Percentiles rank a stretch among this genome's conserved stretches.
phyloP scores from a whole-genome alignment of 2,797 vertebrate species.

The Eulemur mongoz region DNA sequence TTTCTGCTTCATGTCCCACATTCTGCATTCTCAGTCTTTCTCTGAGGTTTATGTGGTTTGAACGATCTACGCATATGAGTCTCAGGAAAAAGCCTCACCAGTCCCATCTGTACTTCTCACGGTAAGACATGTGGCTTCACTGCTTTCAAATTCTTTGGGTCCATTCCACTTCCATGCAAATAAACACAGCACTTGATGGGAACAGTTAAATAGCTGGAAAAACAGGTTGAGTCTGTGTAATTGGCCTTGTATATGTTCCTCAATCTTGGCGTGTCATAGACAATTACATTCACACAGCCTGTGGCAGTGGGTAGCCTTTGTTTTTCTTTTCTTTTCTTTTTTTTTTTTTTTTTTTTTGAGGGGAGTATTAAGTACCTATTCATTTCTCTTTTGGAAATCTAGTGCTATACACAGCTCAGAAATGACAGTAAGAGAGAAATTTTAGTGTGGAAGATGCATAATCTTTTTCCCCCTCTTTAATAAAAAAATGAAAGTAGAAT shows the following conservation, averaged over 20 bases:
- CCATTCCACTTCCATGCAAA: constrained; percentile 57
- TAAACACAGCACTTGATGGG: constrained; percentile 45
- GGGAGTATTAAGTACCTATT: constrained; percentile 33
- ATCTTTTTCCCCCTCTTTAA: not conserved
- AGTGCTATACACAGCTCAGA: not conserved
- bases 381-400: constrained; percentile 51
- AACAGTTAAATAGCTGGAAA: constrained; percentile 54
- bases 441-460: not conserved
- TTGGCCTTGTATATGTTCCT: constrained; percentile 27
- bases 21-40: not conserved
- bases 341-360: not conserved
- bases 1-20: not conserved
- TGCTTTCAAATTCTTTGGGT: not conserved
- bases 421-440: constrained; percentile 48
- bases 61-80: not conserved
- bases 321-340: not conserved
- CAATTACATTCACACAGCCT: constrained; percentile 49
- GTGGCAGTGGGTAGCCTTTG: constrained; percentile 41
- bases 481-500: not conserved
- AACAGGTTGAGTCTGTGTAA: constrained; percentile 35
- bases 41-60: constrained; percentile 15
- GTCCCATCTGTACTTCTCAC: constrained; percentile 15
- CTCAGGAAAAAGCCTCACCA: not conserved
- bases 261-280: constrained; percentile 56
- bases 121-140: not conserved